These are phyloP conservation scores for Piscicola geometra DNA, from an alignment of 2,888 invertebrate genomes.

Conservation along the genomic window DNA sequence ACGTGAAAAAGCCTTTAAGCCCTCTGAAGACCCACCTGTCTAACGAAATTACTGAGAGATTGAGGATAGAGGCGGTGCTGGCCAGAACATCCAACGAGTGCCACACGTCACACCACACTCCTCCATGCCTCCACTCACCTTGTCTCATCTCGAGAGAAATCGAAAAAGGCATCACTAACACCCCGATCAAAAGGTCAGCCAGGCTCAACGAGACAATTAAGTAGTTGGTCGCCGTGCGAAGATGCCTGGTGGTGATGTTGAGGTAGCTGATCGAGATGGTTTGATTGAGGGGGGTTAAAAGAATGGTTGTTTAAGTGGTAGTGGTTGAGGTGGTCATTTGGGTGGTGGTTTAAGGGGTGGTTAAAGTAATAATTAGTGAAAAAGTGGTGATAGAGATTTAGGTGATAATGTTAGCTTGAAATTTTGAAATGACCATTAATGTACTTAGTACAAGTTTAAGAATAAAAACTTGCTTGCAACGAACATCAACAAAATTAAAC, in stretches of 20 bases:
- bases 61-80: conserved; percentile 92
- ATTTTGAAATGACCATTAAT: no score
- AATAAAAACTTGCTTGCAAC: no score
- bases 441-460: no score
- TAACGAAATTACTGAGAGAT: conserved; percentile 90
- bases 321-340: neutral
- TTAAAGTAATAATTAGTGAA: neutral
- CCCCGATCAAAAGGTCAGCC: conserved; percentile 89
- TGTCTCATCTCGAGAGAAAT: conserved; percentile 56
- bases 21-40: conserved; percentile 65
- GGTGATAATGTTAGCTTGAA: neutral
- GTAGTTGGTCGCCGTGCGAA: conserved; percentile 87
- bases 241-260: conserved; percentile 69
- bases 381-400: neutral
- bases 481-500: no score
- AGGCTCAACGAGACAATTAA: conserved; percentile 93
- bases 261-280: neutral
- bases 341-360: neutral
- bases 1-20: no score
- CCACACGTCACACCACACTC: conserved; percentile 96
- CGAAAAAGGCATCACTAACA: conserved; percentile 91
- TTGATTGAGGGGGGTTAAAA: no score
- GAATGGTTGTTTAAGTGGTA: neutral
- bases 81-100: conserved; percentile 91
- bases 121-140: conserved; percentile 78